phyloP scores from a whole-genome alignment of 2,888 invertebrate species.

The Dioctria rufipes region DNA sequence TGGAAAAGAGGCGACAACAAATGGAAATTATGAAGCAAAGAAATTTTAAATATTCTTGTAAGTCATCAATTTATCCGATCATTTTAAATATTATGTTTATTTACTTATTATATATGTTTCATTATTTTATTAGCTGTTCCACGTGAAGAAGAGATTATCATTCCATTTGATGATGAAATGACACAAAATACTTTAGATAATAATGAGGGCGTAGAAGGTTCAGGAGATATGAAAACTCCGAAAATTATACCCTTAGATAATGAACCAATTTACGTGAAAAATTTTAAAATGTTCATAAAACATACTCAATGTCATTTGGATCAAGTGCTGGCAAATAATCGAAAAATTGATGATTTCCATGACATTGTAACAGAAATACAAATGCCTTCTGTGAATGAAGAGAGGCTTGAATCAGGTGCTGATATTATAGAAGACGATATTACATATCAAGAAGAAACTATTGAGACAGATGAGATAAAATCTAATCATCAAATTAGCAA shows the following conservation, averaged over 20 bases:
- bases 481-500: too few relatives aligned
- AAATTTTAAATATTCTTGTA: slow-evolving; percentile 50
- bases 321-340: slow-evolving; percentile 22
- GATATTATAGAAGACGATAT: too few relatives aligned
- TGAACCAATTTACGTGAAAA: slow-evolving; percentile 20
- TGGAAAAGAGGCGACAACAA: slow-evolving; percentile 48
- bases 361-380: background rate
- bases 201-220: background rate
- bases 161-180: background rate
- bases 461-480: too few relatives aligned
- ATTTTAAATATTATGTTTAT: background rate
- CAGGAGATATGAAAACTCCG: slow-evolving; percentile 7
- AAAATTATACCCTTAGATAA: background rate
- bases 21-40: slow-evolving; percentile 47
- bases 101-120: background rate
- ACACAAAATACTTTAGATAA: background rate
- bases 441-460: too few relatives aligned
- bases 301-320: slow-evolving; percentile 23
- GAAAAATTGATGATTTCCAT: slow-evolving; percentile 23
- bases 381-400: background rate
- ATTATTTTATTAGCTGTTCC: slow-evolving; percentile 10
- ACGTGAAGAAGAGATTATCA: background rate
- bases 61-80: background rate
- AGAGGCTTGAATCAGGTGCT: background rate
- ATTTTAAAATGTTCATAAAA: slow-evolving; percentile 28